Evolutionary conservation across 2,797 vertebrate species (phyloP), one percentile per base, ranked within the genome.

Genomic region (Crenuchus spilurus): DNA sequence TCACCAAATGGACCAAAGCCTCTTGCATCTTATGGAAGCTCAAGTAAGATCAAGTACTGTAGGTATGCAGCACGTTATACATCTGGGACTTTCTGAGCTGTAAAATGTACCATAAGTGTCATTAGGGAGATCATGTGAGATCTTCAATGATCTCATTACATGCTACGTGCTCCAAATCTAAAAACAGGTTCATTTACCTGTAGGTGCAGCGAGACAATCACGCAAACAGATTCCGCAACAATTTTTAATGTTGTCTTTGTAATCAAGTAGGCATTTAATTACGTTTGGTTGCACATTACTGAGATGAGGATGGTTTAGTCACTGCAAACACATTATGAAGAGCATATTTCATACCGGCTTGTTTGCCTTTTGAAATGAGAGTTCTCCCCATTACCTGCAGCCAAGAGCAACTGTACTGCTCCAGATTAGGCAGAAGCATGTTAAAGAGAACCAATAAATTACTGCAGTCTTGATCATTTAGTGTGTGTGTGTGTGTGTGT

Each of bases 271-370:
- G 75, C 61, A 49, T 72, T 82, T 66, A 72, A 70, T 82, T 57
- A 80, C 61, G 26, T 68, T 67, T 72, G 65, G 72, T 31, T 82
- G 74, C 76, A 82, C 66, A 64, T 74, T 78, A 69, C 73, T 66
- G 72, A 73, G 74, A 82, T 72, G 76, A 76, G 66, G 60, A 78
- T 51, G 64, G 63, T 78, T 70, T 74, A 70, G 64, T 75, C 66
- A 79, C 51, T 48, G 64, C 57, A 79, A 68, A 72, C 69, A 72
- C 67, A 77, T 77, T 68, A 70, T 30, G 28, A 70, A 42, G 66
- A 58, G 55, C 57, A 68, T 67, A 58, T 72, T 71, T 69, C 62
- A 39, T 31, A 78, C 70, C 72, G 28, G 46, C 55, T 68, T 79
- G 62, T 79, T 80, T 76, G 65, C 46, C 54, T 75, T 55, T 70